Evolutionary conservation across 2,113 vertebrate species (phyloP).

Genomic region (Vulpes vulpes): DNA sequence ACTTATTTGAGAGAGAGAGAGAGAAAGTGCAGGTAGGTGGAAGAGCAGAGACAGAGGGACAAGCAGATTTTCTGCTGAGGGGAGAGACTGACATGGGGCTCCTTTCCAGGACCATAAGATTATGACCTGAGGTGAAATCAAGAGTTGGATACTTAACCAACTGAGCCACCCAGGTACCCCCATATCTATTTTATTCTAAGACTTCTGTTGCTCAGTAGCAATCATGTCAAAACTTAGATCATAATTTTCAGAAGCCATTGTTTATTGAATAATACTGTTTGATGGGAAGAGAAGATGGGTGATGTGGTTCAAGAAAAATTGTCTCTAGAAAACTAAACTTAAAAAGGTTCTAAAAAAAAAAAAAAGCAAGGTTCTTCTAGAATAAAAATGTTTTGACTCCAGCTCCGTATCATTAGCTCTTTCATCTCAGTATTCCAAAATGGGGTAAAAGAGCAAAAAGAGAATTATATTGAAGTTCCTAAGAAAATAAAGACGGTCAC

Average conservation of each 20-base stretch:
- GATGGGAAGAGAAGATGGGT: neutral
- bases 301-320: neutral
- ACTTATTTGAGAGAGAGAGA: no score
- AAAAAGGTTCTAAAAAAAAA: neutral
- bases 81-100: no score
- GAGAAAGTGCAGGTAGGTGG: no score
- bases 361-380: neutral
- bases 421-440: neutral
- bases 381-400: neutral
- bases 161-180: no score
- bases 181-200: neutral
- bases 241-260: neutral
- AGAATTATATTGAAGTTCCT: neutral
- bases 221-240: neutral
- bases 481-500: neutral
- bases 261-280: neutral
- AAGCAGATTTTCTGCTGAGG: no score
- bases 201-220: neutral
- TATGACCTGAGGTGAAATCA: no score
- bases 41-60: no score
- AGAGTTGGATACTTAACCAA: no score
- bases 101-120: no score
- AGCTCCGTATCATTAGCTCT: neutral
- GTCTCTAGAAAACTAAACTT: neutral
- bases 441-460: slow-evolving; percentile 14